phyloP scores from a whole-genome alignment of 1,140 invertebrate species.

The Achatina immaculata region DNA sequence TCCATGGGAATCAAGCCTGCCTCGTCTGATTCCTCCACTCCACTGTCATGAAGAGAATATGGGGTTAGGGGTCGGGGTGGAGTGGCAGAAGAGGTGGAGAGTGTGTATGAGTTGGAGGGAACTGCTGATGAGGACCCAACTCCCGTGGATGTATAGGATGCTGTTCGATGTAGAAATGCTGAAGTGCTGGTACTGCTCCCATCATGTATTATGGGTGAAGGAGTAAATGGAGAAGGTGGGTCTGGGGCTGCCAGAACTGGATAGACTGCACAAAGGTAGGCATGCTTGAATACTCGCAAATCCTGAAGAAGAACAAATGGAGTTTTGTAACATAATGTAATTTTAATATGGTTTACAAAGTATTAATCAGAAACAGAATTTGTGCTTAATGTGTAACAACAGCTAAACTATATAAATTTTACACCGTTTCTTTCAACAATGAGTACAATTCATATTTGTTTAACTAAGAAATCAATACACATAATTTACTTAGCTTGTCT shows the following conservation, averaged over 20 bases:
- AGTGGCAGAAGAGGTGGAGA: neutral
- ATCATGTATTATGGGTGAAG: conserved; percentile 45
- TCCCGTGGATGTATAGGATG: conserved; percentile 23
- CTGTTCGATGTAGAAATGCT: neutral
- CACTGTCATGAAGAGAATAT: conserved; percentile 51
- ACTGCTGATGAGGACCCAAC: neutral
- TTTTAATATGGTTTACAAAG: neutral
- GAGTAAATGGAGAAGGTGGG: conserved; percentile 52
- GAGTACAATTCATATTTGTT: neutral
- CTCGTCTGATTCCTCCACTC: conserved; percentile 53
- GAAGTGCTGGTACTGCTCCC: conserved; percentile 1
- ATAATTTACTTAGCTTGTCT: neutral
- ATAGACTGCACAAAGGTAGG: conserved; percentile 57
- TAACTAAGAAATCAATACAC: neutral
- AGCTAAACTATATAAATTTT: neutral
- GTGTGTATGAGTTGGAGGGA: neutral
- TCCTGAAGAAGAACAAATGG: conserved; percentile 37
- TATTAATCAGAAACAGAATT: neutral
- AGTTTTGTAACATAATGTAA: neutral
- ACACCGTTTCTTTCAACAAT: neutral
- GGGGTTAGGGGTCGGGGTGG: conserved; percentile 34
- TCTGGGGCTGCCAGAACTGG: conserved; percentile 59
- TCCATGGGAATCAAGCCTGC: conserved; percentile 56
- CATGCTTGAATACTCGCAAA: conserved; percentile 51
- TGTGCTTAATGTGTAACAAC: neutral